These are phyloP conservation scores for Antennarius maculatus DNA, from an alignment of 2,797 vertebrate genomes.

Conservation along the genomic window DNA sequence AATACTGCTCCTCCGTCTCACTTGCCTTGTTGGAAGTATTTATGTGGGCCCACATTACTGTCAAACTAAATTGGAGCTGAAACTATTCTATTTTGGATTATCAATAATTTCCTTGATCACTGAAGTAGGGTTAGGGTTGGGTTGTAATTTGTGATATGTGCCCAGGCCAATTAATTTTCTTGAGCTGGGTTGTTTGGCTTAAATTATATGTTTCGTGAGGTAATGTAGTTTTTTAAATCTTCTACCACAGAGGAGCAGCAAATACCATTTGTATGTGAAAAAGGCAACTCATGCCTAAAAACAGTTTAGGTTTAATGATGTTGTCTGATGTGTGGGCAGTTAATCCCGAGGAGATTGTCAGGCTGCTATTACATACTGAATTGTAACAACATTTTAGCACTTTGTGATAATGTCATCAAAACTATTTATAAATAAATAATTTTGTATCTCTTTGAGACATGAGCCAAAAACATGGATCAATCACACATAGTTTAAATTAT, in stretches of 20 bases:
- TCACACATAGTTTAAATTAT: conserved; percentile 27
- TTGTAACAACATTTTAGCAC: conserved; percentile 5
- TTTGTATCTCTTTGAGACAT: conserved; percentile 6
- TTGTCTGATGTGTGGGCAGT: no score
- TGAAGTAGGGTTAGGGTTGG: background rate
- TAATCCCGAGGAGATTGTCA: no score
- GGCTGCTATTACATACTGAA: conserved; percentile 1
- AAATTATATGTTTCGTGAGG: no score
- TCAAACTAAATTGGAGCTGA: background rate
- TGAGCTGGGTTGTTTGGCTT: no score
- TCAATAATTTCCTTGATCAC: background rate
- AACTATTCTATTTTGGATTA: background rate
- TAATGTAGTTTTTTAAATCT: background rate
- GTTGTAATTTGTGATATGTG: background rate
- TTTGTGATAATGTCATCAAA: background rate
- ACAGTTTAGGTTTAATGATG: no score
- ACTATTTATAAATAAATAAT: background rate
- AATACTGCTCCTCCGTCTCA: background rate
- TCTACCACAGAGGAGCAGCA: background rate
- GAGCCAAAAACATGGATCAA: conserved; percentile 7
- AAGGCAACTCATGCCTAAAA: background rate
- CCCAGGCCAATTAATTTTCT: no score
- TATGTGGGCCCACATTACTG: background rate
- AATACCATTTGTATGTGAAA: background rate
- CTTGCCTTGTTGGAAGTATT: background rate